These are phyloP conservation scores for Trochalopteron elliotii DNA, from an alignment of 2,113 vertebrate genomes.

Conservation along the genomic window DNA sequence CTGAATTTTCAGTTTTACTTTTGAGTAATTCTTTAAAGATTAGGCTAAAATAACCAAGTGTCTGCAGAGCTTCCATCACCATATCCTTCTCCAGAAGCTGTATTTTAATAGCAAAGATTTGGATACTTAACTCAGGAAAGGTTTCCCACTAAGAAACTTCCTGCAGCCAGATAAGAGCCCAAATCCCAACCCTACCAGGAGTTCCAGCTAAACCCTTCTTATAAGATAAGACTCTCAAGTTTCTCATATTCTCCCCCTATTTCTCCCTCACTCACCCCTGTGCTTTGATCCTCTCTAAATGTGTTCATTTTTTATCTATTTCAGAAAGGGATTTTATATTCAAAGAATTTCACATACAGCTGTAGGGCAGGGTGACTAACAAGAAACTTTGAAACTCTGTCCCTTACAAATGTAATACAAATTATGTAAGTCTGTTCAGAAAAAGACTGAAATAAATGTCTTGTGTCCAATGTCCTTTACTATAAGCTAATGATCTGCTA, in stretches of 20 bases:
- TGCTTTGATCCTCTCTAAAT: neutral
- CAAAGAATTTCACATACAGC: neutral
- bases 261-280: neutral
- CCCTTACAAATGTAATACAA: neutral
- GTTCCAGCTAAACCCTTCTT: neutral
- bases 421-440: neutral
- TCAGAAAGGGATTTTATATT: neutral
- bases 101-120: constrained; percentile 1
- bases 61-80: neutral
- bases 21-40: neutral
- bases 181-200: neutral
- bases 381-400: neutral
- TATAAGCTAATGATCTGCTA: neutral
- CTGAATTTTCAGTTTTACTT: neutral
- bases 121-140: neutral
- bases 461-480: neutral
- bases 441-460: neutral
- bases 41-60: neutral
- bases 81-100: neutral
- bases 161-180: neutral
- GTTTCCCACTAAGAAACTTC: neutral
- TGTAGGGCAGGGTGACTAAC: neutral
- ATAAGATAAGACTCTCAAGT: neutral
- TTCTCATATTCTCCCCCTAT: neutral
- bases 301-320: neutral